A percentile compares a stretch with the other conserved stretches of the same genome.
phyloP scores from a whole-genome alignment of 2,888 invertebrate species.

The Masnerella sp. region DNA sequence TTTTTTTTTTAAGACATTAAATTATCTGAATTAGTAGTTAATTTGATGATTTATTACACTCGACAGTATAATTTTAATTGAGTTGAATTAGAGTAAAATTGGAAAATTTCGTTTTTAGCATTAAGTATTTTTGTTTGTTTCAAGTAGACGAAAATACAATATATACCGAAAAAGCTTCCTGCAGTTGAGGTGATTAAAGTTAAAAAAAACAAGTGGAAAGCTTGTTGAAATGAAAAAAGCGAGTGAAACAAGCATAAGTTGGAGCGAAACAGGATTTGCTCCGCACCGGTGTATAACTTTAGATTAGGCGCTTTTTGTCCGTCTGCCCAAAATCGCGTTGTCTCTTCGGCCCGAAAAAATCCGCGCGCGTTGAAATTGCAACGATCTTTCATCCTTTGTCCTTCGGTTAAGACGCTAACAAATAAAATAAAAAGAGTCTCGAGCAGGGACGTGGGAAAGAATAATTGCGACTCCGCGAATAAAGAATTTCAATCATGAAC shows the following conservation, averaged over 20 bases:
- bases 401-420: background rate
- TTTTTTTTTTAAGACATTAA: no score
- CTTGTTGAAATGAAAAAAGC: slow-evolving; percentile 24
- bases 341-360: slow-evolving; percentile 3
- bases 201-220: slow-evolving; percentile 18
- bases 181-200: slow-evolving; percentile 11
- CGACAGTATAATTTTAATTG: no score
- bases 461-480: slow-evolving; percentile 35
- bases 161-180: slow-evolving; percentile 12
- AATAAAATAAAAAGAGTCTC: background rate
- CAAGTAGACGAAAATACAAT: background rate
- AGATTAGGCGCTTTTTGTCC: slow-evolving; percentile 21
- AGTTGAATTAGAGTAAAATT: no score
- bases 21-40: no score
- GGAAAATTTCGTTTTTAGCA: background rate
- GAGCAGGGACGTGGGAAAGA: slow-evolving; percentile 8
- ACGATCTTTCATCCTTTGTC: slow-evolving; percentile 16
- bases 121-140: slow-evolving; percentile 1
- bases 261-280: slow-evolving; percentile 23
- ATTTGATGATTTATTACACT: no score
- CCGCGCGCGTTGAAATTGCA: slow-evolving; percentile 12
- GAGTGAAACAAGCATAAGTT: slow-evolving; percentile 23
- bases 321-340: slow-evolving; percentile 10
- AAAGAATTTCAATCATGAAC: slow-evolving; percentile 42
- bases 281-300: slow-evolving; percentile 20